Evolutionary conservation across 2,888 invertebrate genomes (phyloP).

Genomic region (Aphelenchoides bicaudatus): DNA sequence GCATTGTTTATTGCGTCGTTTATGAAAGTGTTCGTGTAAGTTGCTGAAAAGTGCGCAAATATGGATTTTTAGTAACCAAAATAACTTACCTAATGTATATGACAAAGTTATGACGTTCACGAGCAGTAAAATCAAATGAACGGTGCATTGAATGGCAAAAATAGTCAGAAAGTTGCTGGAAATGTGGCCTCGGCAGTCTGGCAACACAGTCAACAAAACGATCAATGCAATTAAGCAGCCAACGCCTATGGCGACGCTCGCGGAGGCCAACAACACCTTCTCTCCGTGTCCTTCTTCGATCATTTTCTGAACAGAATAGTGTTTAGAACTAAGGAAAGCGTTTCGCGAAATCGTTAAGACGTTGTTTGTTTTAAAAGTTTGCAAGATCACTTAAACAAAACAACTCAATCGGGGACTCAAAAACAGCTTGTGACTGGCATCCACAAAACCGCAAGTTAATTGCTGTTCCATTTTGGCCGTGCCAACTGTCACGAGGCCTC

Average conservation of each 20-base stretch:
- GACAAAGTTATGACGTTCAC: slow-evolving; percentile 12
- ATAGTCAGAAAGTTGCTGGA: slow-evolving; percentile 11
- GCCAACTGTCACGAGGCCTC: no score
- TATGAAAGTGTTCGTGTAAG: slow-evolving; percentile 5
- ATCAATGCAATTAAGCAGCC: slow-evolving; percentile 7
- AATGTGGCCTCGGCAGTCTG: slow-evolving; percentile 14
- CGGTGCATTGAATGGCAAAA: slow-evolving; percentile 16
- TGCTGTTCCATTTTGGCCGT: no score
- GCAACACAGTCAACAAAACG: slow-evolving; percentile 12
- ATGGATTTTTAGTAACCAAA: background rate
- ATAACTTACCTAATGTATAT: slow-evolving; percentile 15
- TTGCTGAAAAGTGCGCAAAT: slow-evolving; percentile 1
- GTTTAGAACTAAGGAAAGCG: no score
- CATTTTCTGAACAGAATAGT: no score
- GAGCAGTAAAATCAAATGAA: slow-evolving; percentile 11
- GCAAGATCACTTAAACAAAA: no score
- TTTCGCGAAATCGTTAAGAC: no score
- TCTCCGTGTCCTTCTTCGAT: slow-evolving; percentile 10
- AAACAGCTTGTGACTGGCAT: no score
- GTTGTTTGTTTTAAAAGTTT: no score
- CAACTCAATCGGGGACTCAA: no score
- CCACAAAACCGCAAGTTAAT: no score
- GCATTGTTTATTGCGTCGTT: slow-evolving; percentile 1
- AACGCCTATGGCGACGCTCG: slow-evolving; percentile 16
- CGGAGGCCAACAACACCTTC: slow-evolving; percentile 10